Evolutionary conservation across 2,797 vertebrate species (phyloP), one percentile per base, ranked within the genome.

Genomic region (Alca torda): DNA sequence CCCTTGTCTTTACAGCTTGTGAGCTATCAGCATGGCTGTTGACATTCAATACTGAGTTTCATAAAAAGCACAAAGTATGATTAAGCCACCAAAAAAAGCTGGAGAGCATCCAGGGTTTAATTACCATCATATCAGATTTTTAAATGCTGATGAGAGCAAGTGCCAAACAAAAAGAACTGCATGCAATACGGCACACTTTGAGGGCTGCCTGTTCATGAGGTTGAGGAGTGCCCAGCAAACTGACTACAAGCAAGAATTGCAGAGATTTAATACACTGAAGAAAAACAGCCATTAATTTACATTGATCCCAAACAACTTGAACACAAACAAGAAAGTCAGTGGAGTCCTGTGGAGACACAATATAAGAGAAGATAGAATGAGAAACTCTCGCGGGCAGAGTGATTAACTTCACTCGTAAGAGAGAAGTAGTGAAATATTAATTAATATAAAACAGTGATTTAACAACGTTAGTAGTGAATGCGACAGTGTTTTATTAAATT

Each of bases 61-160:
- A 94, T 57, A 83, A 74, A 89, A 92, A 93, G 59, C 59, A 82
- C 37, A 13, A 93, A 88, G 51, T 54, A 82, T 5, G 13, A 94
- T 93, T 90, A 93, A 93, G 80, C 23, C 87, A 88, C 73, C 48
- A 76, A 86, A 91, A 95, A 61, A 87, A 74, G 28, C 67, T 89
- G 94, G 89, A 95, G 63, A 84, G 39, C 77, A 87, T 82, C 90
- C 85, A 70, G 43, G 76, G 83, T 90, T 96, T 95, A 95, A 93
- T 95, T 91, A 91, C 67, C 35, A 61, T 53, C 59, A 6, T 76
- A 89, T 79, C 91, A 90, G 63, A 86, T 90, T 84, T 91, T 87
- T 60, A 90, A 93, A 86, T 53, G 74, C 59, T 95, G 96, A 94
- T 95, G 94, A 96, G 77, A 95, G 70, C 73, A 70, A 90, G 89